phyloP scores from a whole-genome alignment of 2,113 vertebrate genomes.

The Gasterosteus nipponicus region DNA sequence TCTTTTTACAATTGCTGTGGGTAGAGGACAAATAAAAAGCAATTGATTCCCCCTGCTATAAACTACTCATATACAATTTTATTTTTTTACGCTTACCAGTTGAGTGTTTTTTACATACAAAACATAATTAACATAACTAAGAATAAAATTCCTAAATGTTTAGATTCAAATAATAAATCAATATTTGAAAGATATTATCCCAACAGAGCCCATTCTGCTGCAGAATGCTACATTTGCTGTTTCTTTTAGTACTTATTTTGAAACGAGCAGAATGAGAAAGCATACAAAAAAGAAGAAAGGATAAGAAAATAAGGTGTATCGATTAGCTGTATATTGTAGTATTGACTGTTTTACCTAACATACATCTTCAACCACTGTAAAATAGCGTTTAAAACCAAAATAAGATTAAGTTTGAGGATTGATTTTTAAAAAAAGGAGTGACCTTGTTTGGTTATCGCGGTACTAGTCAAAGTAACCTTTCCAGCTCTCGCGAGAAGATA shows the following conservation, averaged over 20 bases:
- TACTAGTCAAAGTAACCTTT: accelerated
- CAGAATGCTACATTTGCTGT: not conserved
- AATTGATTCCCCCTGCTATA: not conserved
- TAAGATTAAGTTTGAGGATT: not conserved
- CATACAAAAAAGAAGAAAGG: too few relatives aligned
- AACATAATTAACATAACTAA: not conserved
- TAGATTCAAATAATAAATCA: not conserved
- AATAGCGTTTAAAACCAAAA: not conserved
- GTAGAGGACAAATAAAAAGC: not conserved
- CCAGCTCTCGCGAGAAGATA: constrained; percentile 34
- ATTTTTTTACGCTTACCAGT: not conserved
- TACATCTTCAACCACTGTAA: not conserved
- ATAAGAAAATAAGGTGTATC: too few relatives aligned
- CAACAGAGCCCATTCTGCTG: not conserved
- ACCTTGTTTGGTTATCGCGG: constrained; percentile 59
- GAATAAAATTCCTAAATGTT: not conserved
- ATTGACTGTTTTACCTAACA: not conserved
- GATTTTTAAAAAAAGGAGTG: not conserved
- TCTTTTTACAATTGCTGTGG: not conserved
- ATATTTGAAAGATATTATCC: not conserved
- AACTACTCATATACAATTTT: not conserved
- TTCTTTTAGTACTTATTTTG: not conserved
- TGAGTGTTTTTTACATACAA: not conserved
- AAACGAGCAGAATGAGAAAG: not conserved
- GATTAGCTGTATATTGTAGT: not conserved